phyloP scores from a whole-genome alignment of 2,888 invertebrate genomes.

The Acanthococcus lagerstroemiae region DNA sequence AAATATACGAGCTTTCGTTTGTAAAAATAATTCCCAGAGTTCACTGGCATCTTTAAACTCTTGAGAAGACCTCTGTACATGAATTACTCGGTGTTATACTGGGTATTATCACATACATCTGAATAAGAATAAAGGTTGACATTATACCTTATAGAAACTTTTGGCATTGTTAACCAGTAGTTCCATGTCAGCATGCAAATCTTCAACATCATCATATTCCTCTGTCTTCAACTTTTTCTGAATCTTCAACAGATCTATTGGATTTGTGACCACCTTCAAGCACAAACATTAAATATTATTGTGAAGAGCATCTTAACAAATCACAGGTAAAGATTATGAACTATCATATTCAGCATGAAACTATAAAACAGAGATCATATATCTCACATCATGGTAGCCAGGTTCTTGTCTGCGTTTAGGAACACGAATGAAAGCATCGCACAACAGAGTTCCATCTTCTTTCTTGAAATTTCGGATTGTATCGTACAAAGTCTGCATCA shows the following conservation, averaged over 20 bases:
- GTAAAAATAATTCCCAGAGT: constrained; percentile 71
- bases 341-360: neutral
- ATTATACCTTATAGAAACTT: constrained; percentile 70
- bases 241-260: constrained; percentile 88
- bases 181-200: constrained; percentile 80
- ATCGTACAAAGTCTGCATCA: constrained; percentile 88
- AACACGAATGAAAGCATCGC: constrained; percentile 88
- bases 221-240: constrained; percentile 96
- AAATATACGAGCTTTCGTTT: constrained; percentile 40
- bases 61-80: constrained; percentile 54
- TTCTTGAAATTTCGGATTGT: constrained; percentile 81
- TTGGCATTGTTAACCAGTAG: constrained; percentile 88
- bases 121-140: neutral
- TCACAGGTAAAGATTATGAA: neutral
- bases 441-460: constrained; percentile 79
- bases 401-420: constrained; percentile 89
- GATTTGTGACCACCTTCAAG: constrained; percentile 70
- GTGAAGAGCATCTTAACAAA: neutral
- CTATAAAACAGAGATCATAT: neutral
- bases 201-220: constrained; percentile 88
- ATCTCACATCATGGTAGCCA: constrained; percentile 62
- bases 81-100: neutral
- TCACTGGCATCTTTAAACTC: constrained; percentile 86
- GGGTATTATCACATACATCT: neutral
- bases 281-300: constrained; percentile 36